A percentile compares a stretch with the other conserved stretches of the same genome.
phyloP scores from a whole-genome alignment of 2,888 invertebrate genomes.

The Cordilura impudica region DNA sequence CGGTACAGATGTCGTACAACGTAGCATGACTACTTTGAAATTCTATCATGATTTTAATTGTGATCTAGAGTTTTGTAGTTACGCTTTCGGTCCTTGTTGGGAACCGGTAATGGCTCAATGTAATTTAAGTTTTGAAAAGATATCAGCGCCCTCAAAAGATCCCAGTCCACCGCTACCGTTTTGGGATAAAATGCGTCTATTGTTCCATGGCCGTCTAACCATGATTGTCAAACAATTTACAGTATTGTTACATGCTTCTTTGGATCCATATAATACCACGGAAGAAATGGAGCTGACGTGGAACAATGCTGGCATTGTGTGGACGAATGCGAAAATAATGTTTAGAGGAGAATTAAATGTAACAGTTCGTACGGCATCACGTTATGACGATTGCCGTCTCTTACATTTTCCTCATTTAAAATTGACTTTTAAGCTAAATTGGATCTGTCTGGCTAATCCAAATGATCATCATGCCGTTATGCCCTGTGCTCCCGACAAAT shows the following conservation, averaged over 20 bases:
- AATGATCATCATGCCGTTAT: constrained; percentile 97
- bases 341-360: constrained; percentile 96
- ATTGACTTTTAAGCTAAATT: constrained; percentile 89
- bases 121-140: constrained; percentile 88
- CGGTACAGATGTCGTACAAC: constrained; percentile 88
- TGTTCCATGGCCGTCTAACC: constrained; percentile 95
- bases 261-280: constrained; percentile 99
- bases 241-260: constrained; percentile 94
- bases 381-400: constrained; percentile 98
- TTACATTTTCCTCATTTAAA: constrained; percentile 93
- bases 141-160: constrained; percentile 91
- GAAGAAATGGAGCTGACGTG: constrained; percentile 99
- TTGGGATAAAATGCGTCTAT: constrained; percentile 97
- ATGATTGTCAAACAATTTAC: constrained; percentile 92
- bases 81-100: constrained; percentile 99
- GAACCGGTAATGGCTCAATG: constrained; percentile 86
- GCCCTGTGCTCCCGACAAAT: constrained; percentile 96
- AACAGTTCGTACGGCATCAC: constrained; percentile 96
- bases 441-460: constrained; percentile 95
- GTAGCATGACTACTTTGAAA: constrained; percentile 96
- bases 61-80: constrained; percentile 91
- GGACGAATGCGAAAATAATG: constrained; percentile 95
- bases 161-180: constrained; percentile 96
- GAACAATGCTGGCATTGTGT: constrained; percentile 94
- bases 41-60: constrained; percentile 98